These are phyloP conservation scores for Epistrophe eligans DNA, from an alignment of 2,888 invertebrate species.

Conservation along the genomic window DNA sequence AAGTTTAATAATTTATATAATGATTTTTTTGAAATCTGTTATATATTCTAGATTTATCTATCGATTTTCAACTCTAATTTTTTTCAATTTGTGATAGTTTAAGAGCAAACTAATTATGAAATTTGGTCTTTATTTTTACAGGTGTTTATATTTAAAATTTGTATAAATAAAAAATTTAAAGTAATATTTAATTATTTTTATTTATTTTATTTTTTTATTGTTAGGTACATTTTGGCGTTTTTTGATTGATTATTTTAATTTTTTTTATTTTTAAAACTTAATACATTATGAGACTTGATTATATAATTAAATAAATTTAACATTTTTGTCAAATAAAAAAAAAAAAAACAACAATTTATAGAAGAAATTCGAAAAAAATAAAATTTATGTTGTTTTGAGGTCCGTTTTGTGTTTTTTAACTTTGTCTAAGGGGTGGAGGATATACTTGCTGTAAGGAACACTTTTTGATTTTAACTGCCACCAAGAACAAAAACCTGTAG, in stretches of 20 bases:
- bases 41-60: background rate
- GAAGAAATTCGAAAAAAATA: too few species aligned
- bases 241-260: constrained; percentile 57
- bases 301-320: too few species aligned
- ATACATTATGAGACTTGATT: constrained; percentile 42
- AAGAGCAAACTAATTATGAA: background rate
- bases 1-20: background rate
- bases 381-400: too few species aligned
- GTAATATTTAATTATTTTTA: constrained; percentile 1
- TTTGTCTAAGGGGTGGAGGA: too few species aligned
- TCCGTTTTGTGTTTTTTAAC: too few species aligned
- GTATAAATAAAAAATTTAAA: background rate
- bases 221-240: constrained; percentile 74
- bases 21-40: background rate
- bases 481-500: too few species aligned
- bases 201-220: constrained; percentile 9
- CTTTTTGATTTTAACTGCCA: too few species aligned
- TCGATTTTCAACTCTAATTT: constrained; percentile 5
- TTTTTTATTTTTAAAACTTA: background rate
- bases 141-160: background rate
- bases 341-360: too few species aligned
- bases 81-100: background rate
- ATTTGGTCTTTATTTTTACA: constrained; percentile 40
- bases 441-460: too few species aligned
- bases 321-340: background rate